Base-by-base conservation (phyloP, 2,113 vertebrate species). In the Glaucidium brasilianum region DNA sequence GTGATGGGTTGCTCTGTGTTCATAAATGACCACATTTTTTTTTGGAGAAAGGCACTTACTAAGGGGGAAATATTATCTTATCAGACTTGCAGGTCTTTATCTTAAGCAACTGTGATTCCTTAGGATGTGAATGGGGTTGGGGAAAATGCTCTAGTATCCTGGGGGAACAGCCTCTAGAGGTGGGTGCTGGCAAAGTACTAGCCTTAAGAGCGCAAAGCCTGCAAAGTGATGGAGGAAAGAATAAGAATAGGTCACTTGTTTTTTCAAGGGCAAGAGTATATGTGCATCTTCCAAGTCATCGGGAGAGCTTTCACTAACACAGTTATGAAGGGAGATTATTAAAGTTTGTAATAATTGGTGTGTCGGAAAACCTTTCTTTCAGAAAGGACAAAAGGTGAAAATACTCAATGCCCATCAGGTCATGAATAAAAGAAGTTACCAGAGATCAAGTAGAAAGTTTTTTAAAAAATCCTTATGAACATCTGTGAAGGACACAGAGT, bases 401-500 rank as follows among this genome's bases (percentile, higher is more conserved):
- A 58, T n/a, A 76, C 6, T 2, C 30, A 45, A 1, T 63, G 18
- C 11, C 18, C 16, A 27, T 69, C 37, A 47, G 39, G 52, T 74
- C 47, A 96, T 67, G 26, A 79, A 59, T 55, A 78, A 80, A 71
- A 67, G 26, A 81, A 77, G 6, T 75, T 69, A 64, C 4, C 11
- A 34, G 64, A 85, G 35, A 59, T 74, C 72, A 62, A 53, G 21
- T 83, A 80, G 18, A 30, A 74, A 90, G 59, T 68, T 82, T 82
- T 83, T 63, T 3, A 47, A 81, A 83, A 92, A 30, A 69, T 79
- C 15, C 9, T 5, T 76, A 2, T 50, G 64, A 82, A 66, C 52
- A 85, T 78, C 81, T 95, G 66, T 82, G 73, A 95, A 96, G 93
- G 86, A 89, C 90, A 81, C 20, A 34, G 37, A 81, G 66, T 85